phyloP scores from a whole-genome alignment of 2,888 invertebrate species.

The Hydriomena furcata region DNA sequence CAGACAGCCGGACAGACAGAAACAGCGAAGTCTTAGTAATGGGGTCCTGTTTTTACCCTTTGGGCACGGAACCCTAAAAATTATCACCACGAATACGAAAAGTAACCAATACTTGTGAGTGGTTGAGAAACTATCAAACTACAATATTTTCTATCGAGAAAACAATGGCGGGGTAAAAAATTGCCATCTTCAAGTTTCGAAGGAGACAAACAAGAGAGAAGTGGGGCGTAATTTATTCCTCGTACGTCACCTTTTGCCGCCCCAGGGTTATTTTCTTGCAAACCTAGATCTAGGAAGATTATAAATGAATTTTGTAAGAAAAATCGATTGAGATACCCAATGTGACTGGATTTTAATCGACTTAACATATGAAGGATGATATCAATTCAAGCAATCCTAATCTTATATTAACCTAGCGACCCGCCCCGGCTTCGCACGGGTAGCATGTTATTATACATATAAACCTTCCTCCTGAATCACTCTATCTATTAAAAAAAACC shows the following conservation, averaged over 20 bases:
- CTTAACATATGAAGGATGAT: too few species aligned
- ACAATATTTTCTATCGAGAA: conserved; percentile 51
- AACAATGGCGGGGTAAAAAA: conserved; percentile 52
- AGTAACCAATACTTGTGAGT: conserved; percentile 50
- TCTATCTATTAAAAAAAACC: too few species aligned
- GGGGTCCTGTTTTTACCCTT: too few species aligned
- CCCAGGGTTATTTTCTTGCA: conserved; percentile 25
- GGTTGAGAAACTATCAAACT: conserved; percentile 50
- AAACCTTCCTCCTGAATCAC: too few species aligned
- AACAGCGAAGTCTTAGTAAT: too few species aligned
- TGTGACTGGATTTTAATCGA: too few species aligned
- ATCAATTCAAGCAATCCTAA: too few species aligned
- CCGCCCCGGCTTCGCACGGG: too few species aligned
- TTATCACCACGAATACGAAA: conserved; percentile 20
- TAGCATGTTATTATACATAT: too few species aligned
- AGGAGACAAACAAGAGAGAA: conserved; percentile 48
- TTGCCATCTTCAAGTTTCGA: conserved; percentile 37
- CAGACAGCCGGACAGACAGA: too few species aligned
- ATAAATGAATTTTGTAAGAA: background rate
- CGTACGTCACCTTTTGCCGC: conserved; percentile 57
- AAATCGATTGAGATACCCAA: too few species aligned
- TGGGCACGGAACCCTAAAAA: conserved; percentile 27
- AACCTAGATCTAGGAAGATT: conserved; percentile 3
- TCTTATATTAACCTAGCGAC: too few species aligned
- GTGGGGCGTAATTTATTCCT: conserved; percentile 62